Percentiles rank a stretch among this genome's conserved stretches.
phyloP scores from a whole-genome alignment of 1,140 invertebrate species.

The Drosophila prosaltans region DNA sequence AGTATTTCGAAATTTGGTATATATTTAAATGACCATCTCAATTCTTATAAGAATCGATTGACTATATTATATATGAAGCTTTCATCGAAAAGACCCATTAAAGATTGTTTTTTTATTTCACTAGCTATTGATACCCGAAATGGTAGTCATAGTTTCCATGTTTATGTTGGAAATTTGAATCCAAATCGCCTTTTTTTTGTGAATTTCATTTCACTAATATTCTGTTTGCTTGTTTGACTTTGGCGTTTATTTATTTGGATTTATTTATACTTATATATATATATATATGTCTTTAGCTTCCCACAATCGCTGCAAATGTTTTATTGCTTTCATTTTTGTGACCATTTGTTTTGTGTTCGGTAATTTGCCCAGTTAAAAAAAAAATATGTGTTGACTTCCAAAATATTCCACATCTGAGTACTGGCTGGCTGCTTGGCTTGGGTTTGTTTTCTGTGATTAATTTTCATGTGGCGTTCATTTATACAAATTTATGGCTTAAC shows the following conservation, averaged over 20 bases:
- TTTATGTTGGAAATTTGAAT: conserved; percentile 35
- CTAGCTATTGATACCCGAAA: too few species aligned
- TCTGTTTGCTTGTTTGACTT: conserved; percentile 44
- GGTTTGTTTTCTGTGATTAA: conserved; percentile 59
- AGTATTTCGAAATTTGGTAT: too few species aligned
- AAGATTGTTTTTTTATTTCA: too few species aligned
- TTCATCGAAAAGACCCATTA: too few species aligned
- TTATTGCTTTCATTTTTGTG: conserved; percentile 65
- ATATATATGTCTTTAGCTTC: conserved; percentile 30
- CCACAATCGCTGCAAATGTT: conserved; percentile 24
- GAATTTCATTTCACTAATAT: too few species aligned
- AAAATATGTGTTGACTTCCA: neutral
- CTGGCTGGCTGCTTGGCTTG: neutral
- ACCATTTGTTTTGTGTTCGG: conserved; percentile 48
- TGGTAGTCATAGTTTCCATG: too few species aligned
- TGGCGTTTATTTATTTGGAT: conserved; percentile 35
- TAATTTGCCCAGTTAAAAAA: conserved; percentile 59
- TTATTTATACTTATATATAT: conserved; percentile 26
- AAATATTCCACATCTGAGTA: neutral
- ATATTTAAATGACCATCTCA: too few species aligned
- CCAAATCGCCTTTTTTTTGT: conserved; percentile 35
- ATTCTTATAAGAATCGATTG: too few species aligned
- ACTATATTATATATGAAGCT: too few species aligned
- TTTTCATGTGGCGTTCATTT: conserved; percentile 45
- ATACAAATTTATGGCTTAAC: conserved; percentile 37